Base-by-base conservation (phyloP, 2,113 vertebrate species). In the Syngnathus scovelli region DNA sequence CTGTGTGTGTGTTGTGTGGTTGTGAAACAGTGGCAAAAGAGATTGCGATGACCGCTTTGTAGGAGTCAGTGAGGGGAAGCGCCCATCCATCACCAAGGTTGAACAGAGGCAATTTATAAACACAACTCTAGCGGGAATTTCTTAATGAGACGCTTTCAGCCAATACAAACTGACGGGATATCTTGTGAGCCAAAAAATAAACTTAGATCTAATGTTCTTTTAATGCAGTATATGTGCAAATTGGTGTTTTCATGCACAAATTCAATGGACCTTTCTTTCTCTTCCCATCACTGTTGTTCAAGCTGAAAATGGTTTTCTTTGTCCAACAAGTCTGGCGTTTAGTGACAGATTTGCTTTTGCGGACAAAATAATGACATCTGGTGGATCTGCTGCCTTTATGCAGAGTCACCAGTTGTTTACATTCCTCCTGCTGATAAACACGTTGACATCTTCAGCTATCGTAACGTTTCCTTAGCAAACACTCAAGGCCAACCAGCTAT, bases 61-160 rank as follows among this genome's bases (percentile, higher is more conserved):
- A 58, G 89, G 85, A 87, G 75, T 67, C 76, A 71, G 77, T 65
- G 89, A 90, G 88, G 90, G 85, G 68, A 49, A 82, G 63, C 68
- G 18, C 67, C 78, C 87, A 91, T 90, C 89, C 83, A 90, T 91
- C 91, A 92, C 58, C 23, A 56, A 67, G 70, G 69, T 79, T 66
- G 85, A 87, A 86, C 72, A 69, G 78, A 85, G 72, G 79, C 87
- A 90, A 89, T 92, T 90, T 92, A 92, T 91, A 91, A 89, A 91
- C 85, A 88, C 76, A 60, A 60, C 33, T 60, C 58, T 21, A n/a
- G 37, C 79, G 91, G 89, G 90, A 92, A 90, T 92, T 81, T 89
- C 66, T 85, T 92, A 92, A 92, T 92, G 88, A 92, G 89, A 72
- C 16, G 43, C 64, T 62, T 81, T 51, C 69, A 78, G 74, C 72